Conservation (phyloP, 1,140 invertebrate species). For the Nomia melanderi region DNA sequence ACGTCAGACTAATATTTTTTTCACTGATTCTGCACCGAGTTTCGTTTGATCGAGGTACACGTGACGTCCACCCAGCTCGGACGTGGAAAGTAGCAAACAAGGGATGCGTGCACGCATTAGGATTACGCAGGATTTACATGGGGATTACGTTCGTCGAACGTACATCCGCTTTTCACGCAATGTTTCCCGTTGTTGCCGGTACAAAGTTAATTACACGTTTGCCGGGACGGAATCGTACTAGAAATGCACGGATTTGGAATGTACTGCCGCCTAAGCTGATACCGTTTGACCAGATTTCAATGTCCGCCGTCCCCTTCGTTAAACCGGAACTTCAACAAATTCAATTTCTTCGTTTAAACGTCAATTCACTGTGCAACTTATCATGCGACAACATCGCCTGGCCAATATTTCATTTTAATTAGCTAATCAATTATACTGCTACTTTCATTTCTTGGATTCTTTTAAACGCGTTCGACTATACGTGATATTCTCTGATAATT, state of each 20-base stretch:
- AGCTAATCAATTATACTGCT: too few relatives aligned
- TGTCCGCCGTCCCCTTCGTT: not conserved
- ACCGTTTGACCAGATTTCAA: not conserved
- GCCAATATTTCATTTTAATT: too few relatives aligned
- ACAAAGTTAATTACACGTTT: conserved; percentile 17
- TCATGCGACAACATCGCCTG: too few relatives aligned
- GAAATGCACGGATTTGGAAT: conserved; percentile 8
- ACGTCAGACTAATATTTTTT: not conserved
- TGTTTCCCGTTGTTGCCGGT: conserved; percentile 2
- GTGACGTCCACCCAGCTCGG: not conserved
- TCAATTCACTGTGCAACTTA: too few relatives aligned
- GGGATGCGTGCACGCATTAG: conserved; percentile 5
- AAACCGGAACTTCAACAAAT: too few relatives aligned
- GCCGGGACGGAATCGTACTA: conserved; percentile 3
- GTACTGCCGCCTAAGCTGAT: not conserved
- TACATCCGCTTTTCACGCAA: conserved; percentile 10
- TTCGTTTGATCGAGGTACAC: not conserved
- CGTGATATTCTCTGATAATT: too few relatives aligned
- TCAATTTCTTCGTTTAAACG: too few relatives aligned
- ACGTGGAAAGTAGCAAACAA: not conserved
- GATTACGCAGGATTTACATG: conserved; percentile 10
- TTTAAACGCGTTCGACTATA: too few relatives aligned
- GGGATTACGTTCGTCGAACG: conserved; percentile 21
- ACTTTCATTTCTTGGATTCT: too few relatives aligned
- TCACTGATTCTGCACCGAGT: not conserved